Evolutionary conservation across 2,888 invertebrate species (phyloP).

Genomic region (Apomyelois bistriatella): DNA sequence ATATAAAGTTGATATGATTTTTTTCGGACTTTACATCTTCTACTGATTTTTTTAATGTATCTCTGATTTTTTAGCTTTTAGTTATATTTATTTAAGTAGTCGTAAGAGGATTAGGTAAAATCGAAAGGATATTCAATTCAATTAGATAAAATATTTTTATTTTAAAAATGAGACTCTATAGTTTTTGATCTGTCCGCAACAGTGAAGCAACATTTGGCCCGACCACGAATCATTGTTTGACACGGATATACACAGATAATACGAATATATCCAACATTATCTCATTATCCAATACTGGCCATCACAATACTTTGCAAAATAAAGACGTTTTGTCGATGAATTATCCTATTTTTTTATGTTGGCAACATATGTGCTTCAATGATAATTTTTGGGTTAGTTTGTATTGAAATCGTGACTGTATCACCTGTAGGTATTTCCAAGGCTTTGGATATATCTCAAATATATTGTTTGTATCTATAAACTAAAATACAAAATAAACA

Average conservation of each 20-base stretch:
- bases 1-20: too few relatives aligned
- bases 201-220: slow-evolving; percentile 56
- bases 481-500: background rate
- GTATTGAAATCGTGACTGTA: background rate
- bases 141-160: background rate
- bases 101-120: too few relatives aligned
- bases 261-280: slow-evolving; percentile 46
- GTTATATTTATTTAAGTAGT: too few relatives aligned
- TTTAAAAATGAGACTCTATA: slow-evolving; percentile 25
- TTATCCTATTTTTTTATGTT: slow-evolving; percentile 15
- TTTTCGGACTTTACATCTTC: too few relatives aligned
- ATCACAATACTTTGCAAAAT: slow-evolving; percentile 28
- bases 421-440: background rate
- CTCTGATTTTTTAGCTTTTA: too few relatives aligned
- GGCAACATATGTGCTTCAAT: slow-evolving; percentile 6
- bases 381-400: background rate
- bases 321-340: slow-evolving; percentile 36
- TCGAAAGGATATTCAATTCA: too few relatives aligned
- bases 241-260: slow-evolving; percentile 35
- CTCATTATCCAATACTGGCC: slow-evolving; percentile 32
- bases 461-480: too few relatives aligned
- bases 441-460: background rate
- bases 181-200: slow-evolving; percentile 32
- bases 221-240: slow-evolving; percentile 68
- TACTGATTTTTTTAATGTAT: too few relatives aligned